phyloP scores from a whole-genome alignment of 2,888 invertebrate genomes.

The Eupithecia centaureata region DNA sequence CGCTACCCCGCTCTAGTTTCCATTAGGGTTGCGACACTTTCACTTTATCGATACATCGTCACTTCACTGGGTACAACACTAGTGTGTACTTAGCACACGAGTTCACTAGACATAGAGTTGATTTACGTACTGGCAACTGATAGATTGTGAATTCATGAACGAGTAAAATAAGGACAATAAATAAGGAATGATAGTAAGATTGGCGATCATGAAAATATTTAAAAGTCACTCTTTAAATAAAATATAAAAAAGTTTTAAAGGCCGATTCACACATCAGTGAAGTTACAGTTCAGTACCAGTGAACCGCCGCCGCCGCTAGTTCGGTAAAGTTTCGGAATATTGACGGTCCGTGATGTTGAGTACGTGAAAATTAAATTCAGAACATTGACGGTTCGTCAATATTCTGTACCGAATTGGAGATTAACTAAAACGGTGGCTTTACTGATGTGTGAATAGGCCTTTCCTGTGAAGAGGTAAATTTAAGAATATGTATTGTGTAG shows the following conservation, averaged over 20 bases:
- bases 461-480: no score
- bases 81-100: slow-evolving; percentile 45
- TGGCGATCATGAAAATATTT: not conserved
- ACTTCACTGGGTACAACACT: slow-evolving; percentile 61
- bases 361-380: no score
- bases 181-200: not conserved
- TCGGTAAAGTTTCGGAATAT: no score
- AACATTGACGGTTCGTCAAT: no score
- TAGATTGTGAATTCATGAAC: not conserved
- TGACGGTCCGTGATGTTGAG: no score
- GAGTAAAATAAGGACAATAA: not conserved
- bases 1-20: slow-evolving; percentile 76
- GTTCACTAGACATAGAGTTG: slow-evolving; percentile 39
- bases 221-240: not conserved
- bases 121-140: slow-evolving; percentile 57
- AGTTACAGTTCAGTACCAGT: no score
- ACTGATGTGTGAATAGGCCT: no score
- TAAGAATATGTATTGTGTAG: no score
- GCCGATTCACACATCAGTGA: no score
- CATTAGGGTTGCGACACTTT: slow-evolving; percentile 64
- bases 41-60: slow-evolving; percentile 51
- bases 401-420: no score
- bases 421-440: no score
- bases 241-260: not conserved
- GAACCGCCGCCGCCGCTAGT: no score